Percentiles rank a stretch among this genome's conserved stretches.
Conservation (phyloP, 2,888 invertebrate genomes). For the Gastrophysa polygoni region DNA sequence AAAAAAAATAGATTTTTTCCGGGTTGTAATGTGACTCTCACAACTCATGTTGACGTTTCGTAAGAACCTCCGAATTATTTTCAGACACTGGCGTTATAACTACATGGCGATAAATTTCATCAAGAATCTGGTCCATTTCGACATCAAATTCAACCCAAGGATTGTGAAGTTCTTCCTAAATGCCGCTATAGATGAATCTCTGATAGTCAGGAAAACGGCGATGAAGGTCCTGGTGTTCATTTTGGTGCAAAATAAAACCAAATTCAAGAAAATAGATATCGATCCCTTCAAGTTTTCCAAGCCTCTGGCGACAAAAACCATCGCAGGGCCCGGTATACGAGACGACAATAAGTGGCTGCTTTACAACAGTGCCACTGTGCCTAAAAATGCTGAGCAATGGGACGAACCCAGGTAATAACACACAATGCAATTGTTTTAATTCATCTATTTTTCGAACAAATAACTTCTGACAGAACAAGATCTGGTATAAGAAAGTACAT, state of each 20-base stretch:
- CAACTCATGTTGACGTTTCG: no score
- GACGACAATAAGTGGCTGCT: conserved; percentile 78
- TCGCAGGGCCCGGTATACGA: conserved; percentile 63
- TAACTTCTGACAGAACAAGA: no score
- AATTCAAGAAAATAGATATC: conserved; percentile 65
- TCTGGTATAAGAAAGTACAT: no score
- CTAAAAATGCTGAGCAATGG: conserved; percentile 74
- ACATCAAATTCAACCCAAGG: conserved; percentile 67
- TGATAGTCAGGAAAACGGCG: conserved; percentile 78
- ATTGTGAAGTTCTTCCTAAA: conserved; percentile 70
- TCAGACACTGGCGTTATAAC: conserved; percentile 82
- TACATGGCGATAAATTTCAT: conserved; percentile 77
- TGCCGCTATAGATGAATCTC: conserved; percentile 76
- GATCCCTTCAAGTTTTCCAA: conserved; percentile 60
- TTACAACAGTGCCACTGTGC: conserved; percentile 66
- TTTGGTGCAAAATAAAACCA: conserved; percentile 74
- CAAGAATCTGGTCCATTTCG: conserved; percentile 72
- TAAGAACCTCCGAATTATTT: no score
- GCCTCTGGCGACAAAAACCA: conserved; percentile 12
- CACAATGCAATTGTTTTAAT: no score
- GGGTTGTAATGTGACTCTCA: no score
- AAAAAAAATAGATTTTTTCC: no score
- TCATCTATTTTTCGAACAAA: no score
- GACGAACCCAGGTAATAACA: conserved; percentile 61
- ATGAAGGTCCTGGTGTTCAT: conserved; percentile 67